Evolutionary conservation across 2,797 vertebrate species (phyloP), one percentile per base, ranked within the genome.

Genomic region (Gymnothorax javanicus): DNA sequence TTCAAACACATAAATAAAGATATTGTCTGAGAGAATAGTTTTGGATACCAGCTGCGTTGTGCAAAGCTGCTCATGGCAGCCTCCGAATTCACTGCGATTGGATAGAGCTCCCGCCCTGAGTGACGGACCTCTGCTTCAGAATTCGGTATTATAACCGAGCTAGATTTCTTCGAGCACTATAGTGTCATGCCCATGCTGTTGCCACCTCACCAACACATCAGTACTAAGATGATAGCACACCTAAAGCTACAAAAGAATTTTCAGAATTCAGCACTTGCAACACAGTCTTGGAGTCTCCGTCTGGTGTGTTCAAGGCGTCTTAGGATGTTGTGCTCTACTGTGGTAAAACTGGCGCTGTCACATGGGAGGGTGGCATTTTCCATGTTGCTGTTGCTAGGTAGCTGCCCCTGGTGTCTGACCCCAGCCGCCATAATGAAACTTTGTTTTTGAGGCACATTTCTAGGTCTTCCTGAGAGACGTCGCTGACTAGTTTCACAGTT

Each of bases 1-100:
- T 84, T 89, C 88, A 90, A 89, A 90, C 86, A 67, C 60, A 92
- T 91, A 92, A 91, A 91, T 88, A 90, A 88, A 92, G 85, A 90
- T 92, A 88, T 88, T 83, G 60, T 77, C 23, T 52, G n/a, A 84
- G 82, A 89, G 62, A 23, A 86, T 89, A 83, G 85, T 81, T 62
- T 88, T 77, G 27, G 17, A 56, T 60, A 54, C 17, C 27, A 43
- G 82, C 56, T 84, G 64, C 23, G 7, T n/a, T 56, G 77, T n/a
- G 81, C 59, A 81, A 71, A 25, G 56, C 27, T 25, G 52, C 64
- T 59, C 33, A 7, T 73, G 23, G 58, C 77, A 52, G 52, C 54
- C 77, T 23, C 15, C 15, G 9, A 56, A 77, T 7, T 12, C 20
- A 11, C 25, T 33, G 71, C 6, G 13, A 15, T 73, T n/a, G 11